Evolutionary conservation across 1,140 invertebrate genomes (phyloP), one percentile per base, ranked within the genome.

Genomic region (Riptortus pedestris): DNA sequence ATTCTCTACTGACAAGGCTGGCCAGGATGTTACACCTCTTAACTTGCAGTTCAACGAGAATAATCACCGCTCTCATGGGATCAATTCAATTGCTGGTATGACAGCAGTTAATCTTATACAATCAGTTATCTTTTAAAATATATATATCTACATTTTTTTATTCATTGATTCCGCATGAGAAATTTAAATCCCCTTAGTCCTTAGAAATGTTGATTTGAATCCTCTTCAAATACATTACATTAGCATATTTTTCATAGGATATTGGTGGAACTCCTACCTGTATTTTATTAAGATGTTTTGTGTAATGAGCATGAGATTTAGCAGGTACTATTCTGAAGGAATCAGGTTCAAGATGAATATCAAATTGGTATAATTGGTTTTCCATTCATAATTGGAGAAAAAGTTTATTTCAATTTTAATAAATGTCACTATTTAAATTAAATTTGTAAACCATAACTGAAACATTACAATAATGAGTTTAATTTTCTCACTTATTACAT

Each of bases 1-100:
- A 72, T 91, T 93, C 74, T 86, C 86, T 43, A 88, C 91, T 1
- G 87, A 90, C 55, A 93, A 92, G 76, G 90, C 90, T 0, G 90
- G 90, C 7, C 84, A 85, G 72, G 91, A 93, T 73, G 87, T 92
- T 12, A 91, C 89, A 11, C 90, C 91, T 7, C 78, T 90, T 59
- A 90, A 90, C 74, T 81, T 91, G 65, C 85, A 90, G 70, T 93
- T 92, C 73, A 83, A 82, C 63, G 80, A 84, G 67, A 60, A 74
- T 72, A 83, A 85, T 71, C 79, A 83, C 69, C 75, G 82, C 68
- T 84, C 81, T 55, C 83, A 84, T 16, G 85, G 84, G 0, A 76
- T 87, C 58, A 85, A 86, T 73, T 87, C 84, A 3, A 86, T 87
- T 69, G 85, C 85, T 72, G 84, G 85, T 86, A 74, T 51, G 31